These are phyloP conservation scores for Riparia riparia DNA, from an alignment of 2,113 vertebrate species.

Conservation along the genomic window DNA sequence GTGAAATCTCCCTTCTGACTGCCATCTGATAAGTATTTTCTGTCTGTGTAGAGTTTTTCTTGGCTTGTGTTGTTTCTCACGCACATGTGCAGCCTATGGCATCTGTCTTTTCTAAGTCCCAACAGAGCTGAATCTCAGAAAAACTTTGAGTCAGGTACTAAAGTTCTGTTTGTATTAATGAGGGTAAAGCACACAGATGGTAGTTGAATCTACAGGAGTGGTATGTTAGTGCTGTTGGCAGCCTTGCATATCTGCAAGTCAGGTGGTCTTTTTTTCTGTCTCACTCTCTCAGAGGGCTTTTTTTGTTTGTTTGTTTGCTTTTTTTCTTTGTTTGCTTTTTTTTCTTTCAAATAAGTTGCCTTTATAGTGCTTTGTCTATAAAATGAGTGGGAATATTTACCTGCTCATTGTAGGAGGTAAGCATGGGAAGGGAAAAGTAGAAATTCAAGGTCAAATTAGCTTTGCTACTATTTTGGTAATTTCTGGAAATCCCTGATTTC, in stretches of 20 bases:
- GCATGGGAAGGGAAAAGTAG: not conserved
- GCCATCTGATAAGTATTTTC: not conserved
- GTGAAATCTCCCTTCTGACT: not conserved
- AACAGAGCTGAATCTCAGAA: not conserved
- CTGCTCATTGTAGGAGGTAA: not conserved
- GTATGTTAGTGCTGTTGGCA: not conserved
- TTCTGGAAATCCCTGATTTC: not conserved
- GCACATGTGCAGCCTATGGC: not conserved
- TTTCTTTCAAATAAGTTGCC: not conserved
- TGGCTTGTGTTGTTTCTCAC: not conserved
- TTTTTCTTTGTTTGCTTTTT: not conserved
- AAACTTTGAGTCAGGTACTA: not conserved
- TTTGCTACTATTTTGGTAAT: not conserved
- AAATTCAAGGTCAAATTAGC: not conserved
- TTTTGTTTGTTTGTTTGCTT: not conserved
- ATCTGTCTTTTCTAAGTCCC: not conserved
- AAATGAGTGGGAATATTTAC: not conserved
- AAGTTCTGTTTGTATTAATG: not conserved
- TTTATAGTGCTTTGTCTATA: not conserved
- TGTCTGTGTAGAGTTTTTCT: not conserved
- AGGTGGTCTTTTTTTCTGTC: not conserved
- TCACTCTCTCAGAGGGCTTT: not conserved
- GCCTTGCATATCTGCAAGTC: not conserved
- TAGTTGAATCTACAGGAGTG: not conserved
- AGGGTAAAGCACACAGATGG: not conserved